Base-by-base conservation (phyloP, 1,140 invertebrate genomes). In the Mya arenaria region DNA sequence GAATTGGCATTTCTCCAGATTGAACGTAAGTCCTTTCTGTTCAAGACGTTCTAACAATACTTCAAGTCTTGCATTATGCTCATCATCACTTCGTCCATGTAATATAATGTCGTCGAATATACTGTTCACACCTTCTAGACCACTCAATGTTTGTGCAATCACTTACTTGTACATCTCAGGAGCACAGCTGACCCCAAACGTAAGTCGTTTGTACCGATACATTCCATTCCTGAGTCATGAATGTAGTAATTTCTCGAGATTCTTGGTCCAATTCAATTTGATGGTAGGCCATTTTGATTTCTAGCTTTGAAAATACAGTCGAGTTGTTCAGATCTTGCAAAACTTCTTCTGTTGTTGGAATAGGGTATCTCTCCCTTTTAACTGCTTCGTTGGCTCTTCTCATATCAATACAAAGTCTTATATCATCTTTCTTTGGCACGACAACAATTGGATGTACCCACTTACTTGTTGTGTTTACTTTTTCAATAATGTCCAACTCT, bases 351-450 rank as follows among this genome's bases (percentile, higher is more conserved):
- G 88, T 58, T 10, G 85, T 90, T 36, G 89, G 88, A 28, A 82
- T 84, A 10, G 66, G 65, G 44, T 77, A 66, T 37, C 79, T 52
- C 34, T 82, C 71, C 17, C 83, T 52, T n/a, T 73, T 37, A 0
- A 90, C 79, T 15, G 87, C 84, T 34, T 55, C 71, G 62, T 89
- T 90, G 0, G 85, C 86, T 28, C 58, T 15, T 55, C 85, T 25
- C 88, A 89, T 89, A 48, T 89, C 85, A 0, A 90, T 82, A 77
- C 88, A 91, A 1, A 89, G 44, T 41, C 87, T 36, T 1, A 91
- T 85, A 28, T 87, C 68, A 15, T 74, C 62, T 65, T 44, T 37
- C 66, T 85, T 84, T 6, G 81, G 83, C 4, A 77, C 41, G 23
- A 84, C 37, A 0, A 86, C 72, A 6, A 88, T 58, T 19, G 87